Evolutionary conservation across 2,888 invertebrate species (phyloP), one percentile per base, ranked within the genome.

Genomic region (Congeria kusceri): DNA sequence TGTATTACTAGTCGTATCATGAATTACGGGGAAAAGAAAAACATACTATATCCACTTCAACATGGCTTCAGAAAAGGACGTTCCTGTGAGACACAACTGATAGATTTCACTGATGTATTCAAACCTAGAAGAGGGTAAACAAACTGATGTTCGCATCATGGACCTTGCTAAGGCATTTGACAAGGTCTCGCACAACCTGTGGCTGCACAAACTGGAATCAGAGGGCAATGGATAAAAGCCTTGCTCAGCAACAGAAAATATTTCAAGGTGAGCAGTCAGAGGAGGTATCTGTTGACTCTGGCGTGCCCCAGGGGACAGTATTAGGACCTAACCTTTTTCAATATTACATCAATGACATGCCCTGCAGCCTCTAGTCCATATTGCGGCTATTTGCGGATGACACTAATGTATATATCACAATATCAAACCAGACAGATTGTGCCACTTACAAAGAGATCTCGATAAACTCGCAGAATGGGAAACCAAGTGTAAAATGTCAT

Each of bases 91-190:
- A 68, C 72, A 15, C 73, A 78, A 49, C 64, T 78, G 15, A 46
- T 67, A n/a, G 62, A 72, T 25, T 57, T 67, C 58, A 62, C 57
- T 7, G 62, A 74, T 28, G 0, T 59, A 65, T 7, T 32, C 13
- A 47, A 77, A 65, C 46, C 9, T 76, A 15, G 56, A 73, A 3
- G 56, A 64, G 0, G 44, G 56, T 9, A 68, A 58, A 15, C 80
- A 80, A 46, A 72, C 64, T n/a, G 72, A 68, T 46, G 4, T 67
- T 39, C 15, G 71, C 1, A 44, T 75, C 0, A 32, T 75, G 47
- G 70, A 79, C 28, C 68, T 73, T 57, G 56, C 73, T 5, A 73
- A 80, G 56, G 80, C 80, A 1, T 80, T 74, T 27, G 80, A 80
- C 25, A 69, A 77, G 56, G 74, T 80, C 18, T 32, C 56, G 1